Evolutionary conservation across 2,888 invertebrate species (phyloP).

Genomic region (Carpatolechia fugitivella): DNA sequence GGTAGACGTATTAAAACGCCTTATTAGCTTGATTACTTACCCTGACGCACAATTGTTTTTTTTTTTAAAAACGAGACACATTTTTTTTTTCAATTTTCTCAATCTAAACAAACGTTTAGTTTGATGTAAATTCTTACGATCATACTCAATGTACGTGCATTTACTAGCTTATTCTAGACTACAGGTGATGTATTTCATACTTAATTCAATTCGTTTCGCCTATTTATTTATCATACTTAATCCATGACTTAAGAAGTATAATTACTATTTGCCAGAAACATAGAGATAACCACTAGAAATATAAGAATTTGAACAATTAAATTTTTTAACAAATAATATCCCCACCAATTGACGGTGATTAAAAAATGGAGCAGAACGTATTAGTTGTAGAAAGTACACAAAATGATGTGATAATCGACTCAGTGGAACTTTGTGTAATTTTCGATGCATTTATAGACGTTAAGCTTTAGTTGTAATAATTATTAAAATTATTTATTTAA

Average conservation of each 20-base stretch:
- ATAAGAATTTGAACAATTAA: conserved; percentile 33
- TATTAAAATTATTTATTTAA: conserved; percentile 34
- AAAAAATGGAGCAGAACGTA: neutral
- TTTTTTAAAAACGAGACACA: neutral
- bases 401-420: conserved; percentile 70
- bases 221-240: conserved; percentile 13
- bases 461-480: conserved; percentile 30
- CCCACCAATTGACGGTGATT: conserved; percentile 44
- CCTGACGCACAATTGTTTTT: conserved; percentile 24
- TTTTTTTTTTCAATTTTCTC: conserved; percentile 40
- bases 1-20: conserved; percentile 45
- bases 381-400: conserved; percentile 52
- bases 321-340: conserved; percentile 34
- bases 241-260: conserved; percentile 19
- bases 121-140: conserved; percentile 44
- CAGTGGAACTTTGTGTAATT: conserved; percentile 58
- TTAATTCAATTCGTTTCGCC: conserved; percentile 1
- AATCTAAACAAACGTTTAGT: conserved; percentile 57
- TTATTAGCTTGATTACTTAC: conserved; percentile 45
- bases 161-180: conserved; percentile 32
- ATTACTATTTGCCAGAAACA: conserved; percentile 51
- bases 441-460: conserved; percentile 65
- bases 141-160: conserved; percentile 56
- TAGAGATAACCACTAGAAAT: conserved; percentile 51
- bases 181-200: conserved; percentile 2